A percentile compares a stretch with the other conserved stretches of the same genome.
These are phyloP conservation scores for Peribatodes rhomboidaria DNA, from an alignment of 2,888 invertebrate genomes.

Conservation along the genomic window DNA sequence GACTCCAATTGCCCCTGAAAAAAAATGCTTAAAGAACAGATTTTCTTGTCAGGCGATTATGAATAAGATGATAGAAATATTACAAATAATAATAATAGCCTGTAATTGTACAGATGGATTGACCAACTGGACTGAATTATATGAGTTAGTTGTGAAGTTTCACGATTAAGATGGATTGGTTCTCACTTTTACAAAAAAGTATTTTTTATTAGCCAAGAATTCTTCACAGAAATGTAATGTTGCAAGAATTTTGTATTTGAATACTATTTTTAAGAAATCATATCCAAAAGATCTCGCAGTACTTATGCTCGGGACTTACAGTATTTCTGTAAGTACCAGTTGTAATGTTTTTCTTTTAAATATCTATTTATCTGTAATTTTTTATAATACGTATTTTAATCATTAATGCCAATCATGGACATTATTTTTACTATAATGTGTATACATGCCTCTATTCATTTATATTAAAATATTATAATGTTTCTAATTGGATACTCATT, in stretches of 20 bases:
- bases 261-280: background rate
- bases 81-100: too few species aligned
- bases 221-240: background rate
- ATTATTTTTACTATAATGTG: constrained; percentile 2
- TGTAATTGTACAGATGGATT: background rate
- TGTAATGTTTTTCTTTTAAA: constrained; percentile 5
- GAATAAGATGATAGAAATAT: too few species aligned
- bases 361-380: background rate
- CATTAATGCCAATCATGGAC: constrained; percentile 2
- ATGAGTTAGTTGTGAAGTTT: background rate
- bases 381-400: constrained; percentile 14
- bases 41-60: too few species aligned
- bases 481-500: constrained; percentile 12
- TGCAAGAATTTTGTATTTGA: background rate
- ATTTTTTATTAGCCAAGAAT: background rate
- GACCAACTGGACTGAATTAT: constrained; percentile 1
- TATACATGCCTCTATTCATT: constrained; percentile 5
- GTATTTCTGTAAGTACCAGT: background rate
- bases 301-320: constrained; percentile 16
- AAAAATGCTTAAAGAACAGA: too few species aligned
- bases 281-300: constrained; percentile 26
- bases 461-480: background rate
- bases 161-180: background rate
- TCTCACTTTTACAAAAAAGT: background rate
- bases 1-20: too few species aligned